A percentile compares a stretch with the other conserved stretches of the same genome.
Evolutionary conservation across 2,888 invertebrate species (phyloP).

Genomic region (Drosophila neonasuta): DNA sequence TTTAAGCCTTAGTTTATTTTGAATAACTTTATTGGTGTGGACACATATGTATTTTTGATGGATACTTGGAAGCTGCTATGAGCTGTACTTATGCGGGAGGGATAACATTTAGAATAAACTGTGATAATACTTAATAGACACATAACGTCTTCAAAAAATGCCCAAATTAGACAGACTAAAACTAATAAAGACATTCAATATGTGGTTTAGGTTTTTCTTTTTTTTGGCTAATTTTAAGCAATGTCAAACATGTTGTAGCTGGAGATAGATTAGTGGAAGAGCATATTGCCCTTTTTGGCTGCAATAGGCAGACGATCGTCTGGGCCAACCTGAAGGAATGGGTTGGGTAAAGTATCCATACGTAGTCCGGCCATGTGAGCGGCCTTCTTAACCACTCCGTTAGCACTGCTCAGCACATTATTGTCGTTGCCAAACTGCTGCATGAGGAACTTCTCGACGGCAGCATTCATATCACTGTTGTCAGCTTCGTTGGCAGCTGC

Average conservation of each 20-base stretch:
- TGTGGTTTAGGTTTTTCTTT: neutral
- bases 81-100: conserved; percentile 39
- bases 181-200: conserved; percentile 3
- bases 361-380: conserved; percentile 49
- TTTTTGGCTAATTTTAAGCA: neutral
- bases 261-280: conserved; percentile 80
- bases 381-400: conserved; percentile 86
- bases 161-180: conserved; percentile 16
- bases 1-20: conserved; percentile 62
- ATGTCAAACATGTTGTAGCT: conserved; percentile 1
- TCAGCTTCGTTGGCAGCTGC: conserved; percentile 52
- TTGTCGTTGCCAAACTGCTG: conserved; percentile 80
- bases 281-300: conserved; percentile 92
- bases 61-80: conserved; percentile 36
- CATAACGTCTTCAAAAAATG: conserved; percentile 31
- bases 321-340: conserved; percentile 85
- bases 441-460: conserved; percentile 87
- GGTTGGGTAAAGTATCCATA: conserved; percentile 90
- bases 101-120: conserved; percentile 51
- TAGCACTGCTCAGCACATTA: conserved; percentile 85
- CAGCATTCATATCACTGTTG: conserved; percentile 82
- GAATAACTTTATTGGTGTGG: conserved; percentile 54
- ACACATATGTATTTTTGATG: conserved; percentile 25
- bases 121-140: conserved; percentile 51
- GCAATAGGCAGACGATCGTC: conserved; percentile 95